Conservation (phyloP, 2,888 invertebrate genomes). For the Trisateles emortualis region DNA sequence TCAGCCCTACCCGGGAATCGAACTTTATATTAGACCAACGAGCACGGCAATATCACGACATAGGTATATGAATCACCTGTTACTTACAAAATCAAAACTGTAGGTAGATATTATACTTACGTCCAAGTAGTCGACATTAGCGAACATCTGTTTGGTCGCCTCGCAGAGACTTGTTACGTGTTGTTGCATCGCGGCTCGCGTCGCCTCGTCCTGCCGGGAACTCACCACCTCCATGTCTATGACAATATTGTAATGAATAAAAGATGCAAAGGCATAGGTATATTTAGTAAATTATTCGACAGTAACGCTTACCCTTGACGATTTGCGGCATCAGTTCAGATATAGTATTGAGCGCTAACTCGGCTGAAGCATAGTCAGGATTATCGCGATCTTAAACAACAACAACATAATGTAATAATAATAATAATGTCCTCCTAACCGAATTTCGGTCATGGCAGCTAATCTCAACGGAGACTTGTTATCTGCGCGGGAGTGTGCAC, state of each 20-base stretch:
- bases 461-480: no score
- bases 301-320: slow-evolving; percentile 56
- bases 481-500: no score
- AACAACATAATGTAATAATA: not conserved
- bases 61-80: no score
- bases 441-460: no score
- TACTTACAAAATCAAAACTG: no score
- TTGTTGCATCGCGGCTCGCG: slow-evolving; percentile 17
- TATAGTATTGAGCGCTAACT: slow-evolving; percentile 56
- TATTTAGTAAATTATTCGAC: not conserved
- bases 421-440: no score
- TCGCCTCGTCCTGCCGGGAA: slow-evolving; percentile 8
- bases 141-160: slow-evolving; percentile 18
- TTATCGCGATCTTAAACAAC: slow-evolving; percentile 54
- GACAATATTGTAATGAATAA: not conserved
- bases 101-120: slow-evolving; percentile 3
- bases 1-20: no score
- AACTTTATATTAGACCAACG: no score
- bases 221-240: slow-evolving; percentile 56
- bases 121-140: slow-evolving; percentile 2
- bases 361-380: slow-evolving; percentile 60
- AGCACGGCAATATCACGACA: no score
- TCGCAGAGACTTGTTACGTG: slow-evolving; percentile 22
- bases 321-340: slow-evolving; percentile 63
- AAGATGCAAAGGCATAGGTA: not conserved